Conservation (phyloP, 37 sponge, comb jelly and placozoan species). For the Ianthella basta region DNA sequence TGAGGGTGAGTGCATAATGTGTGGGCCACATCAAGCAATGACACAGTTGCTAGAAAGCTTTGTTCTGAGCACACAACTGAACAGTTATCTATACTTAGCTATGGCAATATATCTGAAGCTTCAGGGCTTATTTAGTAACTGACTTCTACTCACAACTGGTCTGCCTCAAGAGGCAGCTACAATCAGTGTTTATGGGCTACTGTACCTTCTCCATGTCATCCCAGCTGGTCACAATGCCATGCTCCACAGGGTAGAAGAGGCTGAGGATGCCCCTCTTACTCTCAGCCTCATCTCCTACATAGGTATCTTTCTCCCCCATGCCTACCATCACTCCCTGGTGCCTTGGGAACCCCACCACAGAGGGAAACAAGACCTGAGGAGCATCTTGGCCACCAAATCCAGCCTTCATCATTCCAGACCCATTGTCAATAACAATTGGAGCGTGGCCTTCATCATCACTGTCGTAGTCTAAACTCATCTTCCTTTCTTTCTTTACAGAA, state of each 20-base stretch:
- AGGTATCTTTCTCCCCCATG: conserved; percentile 79
- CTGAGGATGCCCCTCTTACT: conserved; percentile 81
- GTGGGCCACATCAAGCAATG: too few species aligned
- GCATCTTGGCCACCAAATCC: conserved; percentile 73
- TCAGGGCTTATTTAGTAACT: too few species aligned
- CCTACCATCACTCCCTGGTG: conserved; percentile 61
- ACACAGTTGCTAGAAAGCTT: too few species aligned
- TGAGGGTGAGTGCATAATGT: too few species aligned
- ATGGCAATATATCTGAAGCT: too few species aligned
- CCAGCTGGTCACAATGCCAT: conserved; percentile 85
- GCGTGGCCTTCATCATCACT: conserved; percentile 22
- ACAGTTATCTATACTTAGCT: too few species aligned
- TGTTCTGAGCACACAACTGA: too few species aligned
- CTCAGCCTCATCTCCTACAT: conserved; percentile 80
- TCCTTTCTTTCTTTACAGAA: too few species aligned
- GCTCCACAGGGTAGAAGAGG: conserved; percentile 76
- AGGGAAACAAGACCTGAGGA: conserved; percentile 56
- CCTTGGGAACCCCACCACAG: conserved; percentile 46
- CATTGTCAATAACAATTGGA: conserved; percentile 51
- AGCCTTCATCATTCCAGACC: conserved; percentile 56
- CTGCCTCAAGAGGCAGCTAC: too few species aligned
- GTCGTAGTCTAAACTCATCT: not conserved
- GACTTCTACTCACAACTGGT: too few species aligned
- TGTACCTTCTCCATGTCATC: conserved; percentile 74
- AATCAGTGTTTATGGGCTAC: too few species aligned